Conservation (phyloP, 1,140 invertebrate genomes). For the Pararge aegeria region DNA sequence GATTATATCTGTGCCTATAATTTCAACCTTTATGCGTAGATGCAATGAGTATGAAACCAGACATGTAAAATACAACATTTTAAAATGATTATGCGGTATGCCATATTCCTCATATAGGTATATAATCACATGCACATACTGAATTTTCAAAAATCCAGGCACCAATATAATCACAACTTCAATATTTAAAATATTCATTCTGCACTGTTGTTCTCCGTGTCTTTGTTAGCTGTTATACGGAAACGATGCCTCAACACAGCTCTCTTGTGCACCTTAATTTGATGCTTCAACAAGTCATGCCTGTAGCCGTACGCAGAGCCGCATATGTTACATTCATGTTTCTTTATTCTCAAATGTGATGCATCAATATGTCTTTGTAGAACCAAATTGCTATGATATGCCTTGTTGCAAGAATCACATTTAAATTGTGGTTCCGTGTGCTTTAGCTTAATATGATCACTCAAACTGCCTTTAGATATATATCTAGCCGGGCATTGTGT, state of each 20-base stretch:
- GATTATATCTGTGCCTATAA: too few species aligned
- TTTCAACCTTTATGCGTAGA: too few species aligned
- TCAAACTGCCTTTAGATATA: conserved; percentile 77
- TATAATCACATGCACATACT: too few species aligned
- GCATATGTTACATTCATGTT: conserved; percentile 77
- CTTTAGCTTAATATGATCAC: conserved; percentile 67
- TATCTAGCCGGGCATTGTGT: conserved; percentile 77
- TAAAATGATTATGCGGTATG: too few species aligned
- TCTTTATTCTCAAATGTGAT: conserved; percentile 77
- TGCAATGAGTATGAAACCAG: too few species aligned
- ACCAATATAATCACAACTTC: too few species aligned
- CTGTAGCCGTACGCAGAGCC: conserved; percentile 77
- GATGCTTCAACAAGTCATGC: conserved; percentile 76
- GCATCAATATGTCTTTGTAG: conserved; percentile 66
- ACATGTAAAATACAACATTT: too few species aligned
- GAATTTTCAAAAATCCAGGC: too few species aligned
- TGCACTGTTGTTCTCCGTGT: neutral
- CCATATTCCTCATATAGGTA: too few species aligned
- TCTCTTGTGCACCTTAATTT: conserved; percentile 75
- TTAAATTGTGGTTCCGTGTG: conserved; percentile 66
- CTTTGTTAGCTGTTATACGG: neutral
- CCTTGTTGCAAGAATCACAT: conserved; percentile 62
- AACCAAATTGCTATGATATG: conserved; percentile 54
- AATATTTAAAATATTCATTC: neutral
- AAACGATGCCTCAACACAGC: conserved; percentile 45